Evolutionary conservation across 2,113 vertebrate species (phyloP).

Genomic region (Platysteira castanea): DNA sequence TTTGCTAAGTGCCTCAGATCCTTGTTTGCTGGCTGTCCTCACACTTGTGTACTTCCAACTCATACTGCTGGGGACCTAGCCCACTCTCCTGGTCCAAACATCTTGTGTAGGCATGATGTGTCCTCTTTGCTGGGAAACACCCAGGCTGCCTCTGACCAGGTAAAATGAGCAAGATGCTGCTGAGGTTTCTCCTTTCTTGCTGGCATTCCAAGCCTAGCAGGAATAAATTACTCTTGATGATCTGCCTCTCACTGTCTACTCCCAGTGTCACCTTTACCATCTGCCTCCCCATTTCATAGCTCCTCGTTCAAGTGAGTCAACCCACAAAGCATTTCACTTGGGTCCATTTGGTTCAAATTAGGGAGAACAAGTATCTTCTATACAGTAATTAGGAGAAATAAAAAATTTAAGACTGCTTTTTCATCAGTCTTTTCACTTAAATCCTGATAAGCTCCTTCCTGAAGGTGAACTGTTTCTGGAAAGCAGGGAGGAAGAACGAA

Average conservation of each 20-base stretch:
- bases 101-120: accelerated
- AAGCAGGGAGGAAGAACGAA: background rate
- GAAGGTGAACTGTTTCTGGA: background rate
- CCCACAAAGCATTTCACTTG: background rate
- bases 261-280: background rate
- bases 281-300: background rate
- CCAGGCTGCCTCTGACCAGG: background rate
- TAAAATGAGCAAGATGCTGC: background rate
- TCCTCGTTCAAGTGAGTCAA: background rate
- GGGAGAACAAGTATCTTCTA: background rate
- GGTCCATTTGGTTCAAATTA: background rate
- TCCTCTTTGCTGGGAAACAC: background rate
- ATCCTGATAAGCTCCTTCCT: background rate
- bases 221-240: background rate
- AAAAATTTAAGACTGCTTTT: background rate
- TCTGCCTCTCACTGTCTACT: background rate
- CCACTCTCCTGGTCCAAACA: background rate
- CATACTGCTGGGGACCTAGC: background rate
- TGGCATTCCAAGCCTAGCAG: background rate
- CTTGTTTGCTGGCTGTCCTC: background rate
- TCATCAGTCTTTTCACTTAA: background rate
- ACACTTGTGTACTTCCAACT: background rate
- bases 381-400: background rate
- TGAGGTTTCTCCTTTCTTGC: background rate
- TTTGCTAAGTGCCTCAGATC: background rate